Evolutionary conservation across 2,888 invertebrate genomes (phyloP), one percentile per base, ranked within the genome.

Genomic region (Acronicta psi): DNA sequence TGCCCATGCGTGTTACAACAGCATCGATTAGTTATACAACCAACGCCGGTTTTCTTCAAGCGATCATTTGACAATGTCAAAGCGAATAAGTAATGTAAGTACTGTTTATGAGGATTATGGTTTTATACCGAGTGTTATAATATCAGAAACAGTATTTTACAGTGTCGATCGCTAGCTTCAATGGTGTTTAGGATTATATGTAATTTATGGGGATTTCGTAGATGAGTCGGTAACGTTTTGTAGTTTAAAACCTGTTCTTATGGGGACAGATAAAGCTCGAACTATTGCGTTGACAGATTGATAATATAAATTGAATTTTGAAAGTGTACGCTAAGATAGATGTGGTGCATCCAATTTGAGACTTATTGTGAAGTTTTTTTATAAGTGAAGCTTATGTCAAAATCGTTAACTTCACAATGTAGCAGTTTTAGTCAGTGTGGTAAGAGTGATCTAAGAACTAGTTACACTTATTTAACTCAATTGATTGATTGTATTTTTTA

Each of bases 161-260:
- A 84, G 75, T 83, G 84, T 76, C 82, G 86, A 88, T 87, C 72
- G 83, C 79, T 78, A 74, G 75, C 71, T 82, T 85, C 81, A 85
- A 85, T 86, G 77, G 84, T 82, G 78, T 80, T 77, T 75, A 80
- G 90, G 88, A 91, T 91, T 90, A 89, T 84, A 77, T 63, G 85
- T 86, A 86, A 90, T 91, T 90, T 90, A 90, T 86, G 84, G 73
- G 87, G 83, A 83, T 84, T 86, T 84, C 74, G 62, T 72, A 82
- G 82, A 84, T 83, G 81, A 77, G 75, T 80, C 77, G 73, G 78
- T 65, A 79, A 75, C 70, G 76, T 85, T 87, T 85, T 85, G 82
- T 85, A 79, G 79, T 78, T 75, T 68, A 47, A 70, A 80, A 79
- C 76, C 60, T 77, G 71, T 77, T 77, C 53, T 63, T 69, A 75